Evolutionary conservation across 2,113 vertebrate genomes (phyloP).

Genomic region (Campylomormyrus numenius): DNA sequence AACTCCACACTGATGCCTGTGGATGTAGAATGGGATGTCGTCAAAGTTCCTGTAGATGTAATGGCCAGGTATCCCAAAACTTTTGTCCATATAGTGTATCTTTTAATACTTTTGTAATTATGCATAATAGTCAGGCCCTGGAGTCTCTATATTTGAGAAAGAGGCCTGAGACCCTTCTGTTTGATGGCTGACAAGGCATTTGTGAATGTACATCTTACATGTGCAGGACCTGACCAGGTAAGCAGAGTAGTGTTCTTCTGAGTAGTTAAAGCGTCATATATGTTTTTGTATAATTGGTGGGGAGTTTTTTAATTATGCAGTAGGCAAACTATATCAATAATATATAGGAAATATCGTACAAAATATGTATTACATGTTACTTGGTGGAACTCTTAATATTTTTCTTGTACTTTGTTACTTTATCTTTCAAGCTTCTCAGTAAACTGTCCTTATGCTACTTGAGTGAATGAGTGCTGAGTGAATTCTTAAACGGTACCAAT

Average conservation of each 20-base stretch:
- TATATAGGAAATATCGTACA: neutral
- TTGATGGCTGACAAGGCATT: neutral
- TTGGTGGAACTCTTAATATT: neutral
- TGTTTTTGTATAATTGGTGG: neutral
- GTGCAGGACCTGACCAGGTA: neutral
- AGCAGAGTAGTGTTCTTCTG: neutral
- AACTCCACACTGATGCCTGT: neutral
- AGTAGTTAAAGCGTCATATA: neutral
- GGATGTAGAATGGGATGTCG: neutral
- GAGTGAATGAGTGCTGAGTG: neutral
- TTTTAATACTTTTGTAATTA: neutral
- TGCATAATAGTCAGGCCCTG: neutral
- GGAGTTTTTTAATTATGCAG: neutral
- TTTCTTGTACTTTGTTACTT: neutral
- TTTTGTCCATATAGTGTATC: no score
- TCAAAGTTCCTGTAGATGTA: neutral
- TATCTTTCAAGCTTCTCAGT: neutral
- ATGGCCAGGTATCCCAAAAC: neutral
- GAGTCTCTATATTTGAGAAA: neutral
- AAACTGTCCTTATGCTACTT: neutral
- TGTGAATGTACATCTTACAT: neutral
- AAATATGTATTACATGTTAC: neutral
- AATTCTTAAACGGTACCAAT: neutral
- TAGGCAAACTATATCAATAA: neutral
- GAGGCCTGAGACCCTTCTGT: neutral